These are phyloP conservation scores for Clanis bilineata DNA, from an alignment of 2,888 invertebrate genomes.

Conservation along the genomic window DNA sequence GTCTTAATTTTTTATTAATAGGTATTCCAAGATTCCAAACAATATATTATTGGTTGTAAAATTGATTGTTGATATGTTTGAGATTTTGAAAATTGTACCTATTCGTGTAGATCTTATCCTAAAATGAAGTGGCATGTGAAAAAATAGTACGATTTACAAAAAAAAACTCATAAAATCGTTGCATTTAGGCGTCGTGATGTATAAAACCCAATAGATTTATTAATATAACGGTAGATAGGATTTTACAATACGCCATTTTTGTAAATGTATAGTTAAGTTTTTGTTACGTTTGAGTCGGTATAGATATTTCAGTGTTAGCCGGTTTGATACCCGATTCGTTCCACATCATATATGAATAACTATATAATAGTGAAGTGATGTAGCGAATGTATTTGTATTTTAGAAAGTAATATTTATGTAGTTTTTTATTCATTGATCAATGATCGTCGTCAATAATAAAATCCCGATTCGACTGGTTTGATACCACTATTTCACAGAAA, in stretches of 20 bases:
- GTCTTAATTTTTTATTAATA: no score
- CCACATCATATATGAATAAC: neutral
- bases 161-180: conserved; percentile 13
- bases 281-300: conserved; percentile 17
- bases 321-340: neutral
- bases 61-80: neutral
- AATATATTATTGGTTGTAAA: neutral
- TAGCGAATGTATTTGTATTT: neutral
- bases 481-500: no score
- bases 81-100: neutral
- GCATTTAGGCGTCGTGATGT: conserved; percentile 52
- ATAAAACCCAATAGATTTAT: conserved; percentile 22
- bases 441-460: no score
- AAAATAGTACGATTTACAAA: neutral
- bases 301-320: conserved; percentile 16
- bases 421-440: neutral
- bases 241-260: conserved; percentile 58
- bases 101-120: neutral
- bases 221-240: conserved; percentile 53
- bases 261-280: conserved; percentile 39
- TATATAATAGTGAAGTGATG: neutral
- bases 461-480: no score
- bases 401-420: neutral
- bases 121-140: neutral
- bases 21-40: neutral